Percentiles rank a stretch among this genome's conserved stretches.
phyloP scores from a whole-genome alignment of 2,888 invertebrate genomes.

The Sphaerolaimus hirsutus region DNA sequence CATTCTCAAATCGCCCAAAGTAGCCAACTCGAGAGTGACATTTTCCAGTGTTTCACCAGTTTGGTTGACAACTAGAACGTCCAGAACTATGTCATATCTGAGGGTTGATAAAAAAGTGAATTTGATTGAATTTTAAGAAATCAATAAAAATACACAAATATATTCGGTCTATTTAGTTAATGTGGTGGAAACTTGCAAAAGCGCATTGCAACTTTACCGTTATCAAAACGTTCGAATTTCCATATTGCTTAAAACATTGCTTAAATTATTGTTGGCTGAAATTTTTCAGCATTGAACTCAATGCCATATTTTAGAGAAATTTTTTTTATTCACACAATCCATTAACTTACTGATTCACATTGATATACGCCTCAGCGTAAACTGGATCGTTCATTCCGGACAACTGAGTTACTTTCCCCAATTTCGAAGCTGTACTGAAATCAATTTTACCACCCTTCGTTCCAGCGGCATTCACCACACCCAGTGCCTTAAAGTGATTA shows the following conservation, averaged over 20 bases:
- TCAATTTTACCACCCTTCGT: constrained; percentile 24
- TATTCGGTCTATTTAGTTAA: too few species aligned
- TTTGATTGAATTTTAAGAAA: too few species aligned
- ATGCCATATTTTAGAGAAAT: too few species aligned
- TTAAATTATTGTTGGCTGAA: too few species aligned
- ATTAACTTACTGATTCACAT: constrained; percentile 62
- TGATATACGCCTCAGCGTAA: constrained; percentile 96
- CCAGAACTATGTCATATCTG: constrained; percentile 67
- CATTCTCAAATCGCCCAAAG: constrained; percentile 64
- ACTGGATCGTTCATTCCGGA: constrained; percentile 98
- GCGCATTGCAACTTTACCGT: too few species aligned
- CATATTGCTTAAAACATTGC: too few species aligned
- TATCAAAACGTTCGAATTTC: too few species aligned
- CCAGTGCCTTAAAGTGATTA: constrained; percentile 12
- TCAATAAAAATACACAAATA: too few species aligned
- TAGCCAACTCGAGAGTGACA: constrained; percentile 85
- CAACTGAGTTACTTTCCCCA: constrained; percentile 57
- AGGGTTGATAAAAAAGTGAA: constrained; percentile 26
- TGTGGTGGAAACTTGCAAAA: too few species aligned
- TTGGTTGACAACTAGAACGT: constrained; percentile 92
- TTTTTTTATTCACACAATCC: too few species aligned
- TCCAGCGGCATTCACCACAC: constrained; percentile 12
- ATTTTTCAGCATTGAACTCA: too few species aligned
- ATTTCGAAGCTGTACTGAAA: constrained; percentile 33
- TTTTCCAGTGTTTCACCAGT: constrained; percentile 91